phyloP scores from a whole-genome alignment of 2,113 vertebrate species.

The Caracal caracal region DNA sequence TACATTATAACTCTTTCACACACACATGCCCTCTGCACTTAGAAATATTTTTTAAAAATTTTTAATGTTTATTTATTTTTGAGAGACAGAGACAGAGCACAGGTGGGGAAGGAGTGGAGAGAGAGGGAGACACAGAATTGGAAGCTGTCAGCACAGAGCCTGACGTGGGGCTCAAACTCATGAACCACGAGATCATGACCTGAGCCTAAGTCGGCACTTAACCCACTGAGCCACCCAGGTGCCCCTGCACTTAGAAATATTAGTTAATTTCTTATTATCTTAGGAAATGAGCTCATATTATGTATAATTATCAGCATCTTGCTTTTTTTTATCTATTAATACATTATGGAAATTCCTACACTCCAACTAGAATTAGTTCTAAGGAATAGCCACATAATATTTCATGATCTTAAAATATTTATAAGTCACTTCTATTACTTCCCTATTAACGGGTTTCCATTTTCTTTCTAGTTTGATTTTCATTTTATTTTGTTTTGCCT shows the following conservation, averaged over 20 bases:
- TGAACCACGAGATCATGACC: too few relatives aligned
- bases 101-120: too few relatives aligned
- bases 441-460: background rate
- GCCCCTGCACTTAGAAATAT: background rate
- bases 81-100: too few relatives aligned
- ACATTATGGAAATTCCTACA: background rate
- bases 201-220: too few relatives aligned
- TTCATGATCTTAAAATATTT: background rate
- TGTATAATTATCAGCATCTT: background rate
- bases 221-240: too few relatives aligned
- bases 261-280: background rate
- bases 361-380: background rate
- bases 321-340: background rate
- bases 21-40: background rate
- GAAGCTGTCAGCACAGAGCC: too few relatives aligned
- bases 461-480: conserved; percentile 2
- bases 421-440: background rate
- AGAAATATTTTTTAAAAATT: background rate
- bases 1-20: background rate
- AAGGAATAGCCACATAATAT: background rate
- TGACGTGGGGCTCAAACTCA: too few relatives aligned
- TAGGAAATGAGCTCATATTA: background rate
- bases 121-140: too few relatives aligned
- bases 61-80: too few relatives aligned
- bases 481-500: background rate